A percentile compares a stretch with the other conserved stretches of the same genome.
These are phyloP conservation scores for Sebastes miniatus DNA, from an alignment of 2,797 vertebrate species.

Conservation along the genomic window DNA sequence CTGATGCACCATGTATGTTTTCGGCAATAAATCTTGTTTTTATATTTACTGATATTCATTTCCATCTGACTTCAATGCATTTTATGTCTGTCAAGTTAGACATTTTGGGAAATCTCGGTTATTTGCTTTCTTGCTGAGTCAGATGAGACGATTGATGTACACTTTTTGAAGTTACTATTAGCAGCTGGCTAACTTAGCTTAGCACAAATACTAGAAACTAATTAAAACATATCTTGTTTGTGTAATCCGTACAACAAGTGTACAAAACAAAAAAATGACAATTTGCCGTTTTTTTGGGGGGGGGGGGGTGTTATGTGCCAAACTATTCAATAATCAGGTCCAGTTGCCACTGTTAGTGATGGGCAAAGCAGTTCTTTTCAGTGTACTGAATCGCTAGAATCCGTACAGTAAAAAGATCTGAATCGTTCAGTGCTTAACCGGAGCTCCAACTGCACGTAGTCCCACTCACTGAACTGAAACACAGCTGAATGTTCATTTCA, in stretches of 20 bases:
- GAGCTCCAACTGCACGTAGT: no score
- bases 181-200: not conserved
- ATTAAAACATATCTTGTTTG: no score
- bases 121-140: not conserved
- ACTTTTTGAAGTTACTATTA: not conserved
- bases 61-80: constrained; percentile 3
- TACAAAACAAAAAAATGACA: not conserved
- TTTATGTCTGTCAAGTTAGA: not conserved
- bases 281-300: not conserved
- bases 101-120: not conserved
- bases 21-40: constrained; percentile 72
- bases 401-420: not conserved
- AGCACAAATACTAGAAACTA: not conserved
- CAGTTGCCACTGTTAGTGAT: not conserved
- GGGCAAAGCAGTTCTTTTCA: not conserved
- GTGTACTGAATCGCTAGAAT: not conserved
- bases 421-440: not conserved
- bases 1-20: constrained; percentile 59
- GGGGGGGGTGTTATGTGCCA: not conserved
- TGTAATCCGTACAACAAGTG: no score
- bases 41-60: constrained; percentile 46
- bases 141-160: not conserved
- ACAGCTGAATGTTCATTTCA: no score
- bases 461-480: no score
- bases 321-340: not conserved